Evolutionary conservation across 2,797 vertebrate species (phyloP).

Genomic region (Pachyuromys duprasi): DNA sequence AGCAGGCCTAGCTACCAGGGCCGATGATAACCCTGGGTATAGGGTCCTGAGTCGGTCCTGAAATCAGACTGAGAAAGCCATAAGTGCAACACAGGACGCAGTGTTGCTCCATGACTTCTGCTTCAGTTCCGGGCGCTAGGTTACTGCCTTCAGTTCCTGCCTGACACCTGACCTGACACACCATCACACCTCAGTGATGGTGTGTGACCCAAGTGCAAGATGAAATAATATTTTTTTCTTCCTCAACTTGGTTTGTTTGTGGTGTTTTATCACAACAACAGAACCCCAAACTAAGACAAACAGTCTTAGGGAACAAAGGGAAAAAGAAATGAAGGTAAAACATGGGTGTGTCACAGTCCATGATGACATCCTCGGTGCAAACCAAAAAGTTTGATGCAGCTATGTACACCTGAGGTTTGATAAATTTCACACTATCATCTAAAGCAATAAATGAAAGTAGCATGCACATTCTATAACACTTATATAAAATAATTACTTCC

Average conservation of each 20-base stretch:
- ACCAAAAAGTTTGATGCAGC: background rate
- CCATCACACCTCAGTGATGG: too few species aligned
- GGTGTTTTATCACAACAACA: too few species aligned
- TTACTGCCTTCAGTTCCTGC: background rate
- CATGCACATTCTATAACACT: background rate
- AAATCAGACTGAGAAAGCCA: background rate
- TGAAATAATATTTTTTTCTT: background rate
- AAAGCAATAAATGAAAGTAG: slow-evolving; percentile 8
- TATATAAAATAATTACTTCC: background rate
- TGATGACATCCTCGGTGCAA: background rate
- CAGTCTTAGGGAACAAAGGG: background rate
- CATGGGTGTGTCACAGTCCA: background rate
- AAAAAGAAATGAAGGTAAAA: background rate
- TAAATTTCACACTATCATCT: background rate
- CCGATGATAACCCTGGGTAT: background rate
- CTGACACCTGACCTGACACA: background rate
- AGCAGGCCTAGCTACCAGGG: background rate
- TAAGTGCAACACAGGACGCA: background rate
- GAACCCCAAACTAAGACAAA: background rate
- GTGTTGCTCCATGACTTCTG: background rate
- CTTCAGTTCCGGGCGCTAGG: background rate
- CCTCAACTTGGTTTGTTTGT: background rate
- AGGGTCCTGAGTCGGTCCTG: background rate
- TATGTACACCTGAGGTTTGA: background rate
- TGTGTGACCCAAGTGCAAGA: background rate